Conservation (phyloP, 2,113 vertebrate genomes). For the Otolemur garnettii region DNA sequence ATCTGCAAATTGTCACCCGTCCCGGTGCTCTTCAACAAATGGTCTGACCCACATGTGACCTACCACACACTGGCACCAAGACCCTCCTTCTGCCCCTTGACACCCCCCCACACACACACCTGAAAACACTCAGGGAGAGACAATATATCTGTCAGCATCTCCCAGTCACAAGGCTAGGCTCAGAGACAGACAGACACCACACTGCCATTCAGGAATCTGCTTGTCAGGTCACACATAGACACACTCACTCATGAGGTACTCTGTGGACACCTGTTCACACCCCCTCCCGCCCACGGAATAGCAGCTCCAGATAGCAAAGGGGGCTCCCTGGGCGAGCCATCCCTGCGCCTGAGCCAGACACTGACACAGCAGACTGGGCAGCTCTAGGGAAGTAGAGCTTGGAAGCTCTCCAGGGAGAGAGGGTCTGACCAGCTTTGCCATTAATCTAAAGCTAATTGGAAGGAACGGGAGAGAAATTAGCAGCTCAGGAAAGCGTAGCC, state of each 20-base stretch:
- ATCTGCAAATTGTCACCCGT: not conserved
- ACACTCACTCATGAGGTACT: fast-evolving
- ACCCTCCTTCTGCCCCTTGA: not conserved
- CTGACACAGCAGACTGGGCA: not conserved
- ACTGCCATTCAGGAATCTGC: not conserved
- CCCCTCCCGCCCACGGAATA: not conserved
- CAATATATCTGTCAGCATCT: not conserved
- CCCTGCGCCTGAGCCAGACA: not conserved
- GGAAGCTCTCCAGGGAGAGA: constrained; percentile 55
- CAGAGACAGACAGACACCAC: not conserved
- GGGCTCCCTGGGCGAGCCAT: not conserved
- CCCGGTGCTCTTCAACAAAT: not conserved
- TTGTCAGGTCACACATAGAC: not conserved
- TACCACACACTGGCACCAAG: not conserved
- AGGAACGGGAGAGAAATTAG: constrained; percentile 64
- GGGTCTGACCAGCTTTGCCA: not conserved
- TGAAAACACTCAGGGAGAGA: not conserved
- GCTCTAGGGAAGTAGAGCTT: not conserved
- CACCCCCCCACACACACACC: not conserved
- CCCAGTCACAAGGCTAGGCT: fast-evolving
- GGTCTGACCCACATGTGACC: not conserved
- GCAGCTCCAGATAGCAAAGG: not conserved
- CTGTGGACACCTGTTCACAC: not conserved
- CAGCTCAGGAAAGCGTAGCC: constrained; percentile 42
- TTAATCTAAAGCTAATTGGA: constrained; percentile 64